Base-by-base conservation (phyloP, 2,113 vertebrate species). In the Gopherus flavomarginatus region DNA sequence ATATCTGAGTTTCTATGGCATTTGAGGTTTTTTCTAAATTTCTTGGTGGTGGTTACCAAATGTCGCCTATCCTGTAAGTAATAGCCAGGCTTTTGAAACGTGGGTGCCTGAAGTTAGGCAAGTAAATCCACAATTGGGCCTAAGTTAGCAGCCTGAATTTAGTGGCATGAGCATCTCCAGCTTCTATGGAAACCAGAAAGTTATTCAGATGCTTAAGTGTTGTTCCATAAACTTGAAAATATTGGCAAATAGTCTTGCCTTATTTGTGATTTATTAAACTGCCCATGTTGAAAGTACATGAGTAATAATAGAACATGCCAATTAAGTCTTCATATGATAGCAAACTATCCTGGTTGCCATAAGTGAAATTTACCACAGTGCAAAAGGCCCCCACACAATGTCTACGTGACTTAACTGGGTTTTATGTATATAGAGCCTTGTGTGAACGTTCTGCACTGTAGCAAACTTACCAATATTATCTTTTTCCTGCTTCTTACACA, bases 191-290 rank as follows among this genome's bases (percentile, higher is more conserved):
- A 54, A 24, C 54, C 21, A 54, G 22, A 24, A 24, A 17, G 21
- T 54, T 54, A 54, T 54, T 54, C 22, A 54, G 54, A 54, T 24
- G 22, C 54, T 8, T 22, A 54, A 54, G 22, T 54, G 21, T 24
- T 22, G 8, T 21, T 0, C 85, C 29, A 24, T 57, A 38, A 27
- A 93, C 86, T 35, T 94, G 91, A 47, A 26, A 87, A 44, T 7
- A 8, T 13, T 85, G 86, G 94, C 81, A 79, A 91, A 94, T 86
- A 62, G 13, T 8, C 85, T 57, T 78, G 79, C n/a, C 86, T 88
- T 57, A 84, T 47, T 87, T 57, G 83, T 44, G 83, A 91, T 21
- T 78, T 90, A 35, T 95, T 91, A 53, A 94, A 96, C 93, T 65
- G 87, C 13, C 42, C 5, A 69, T 89, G 83, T 90, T 90, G 89